Percentiles rank a stretch among this genome's conserved stretches.
These are phyloP conservation scores for Stegana nigrithorax DNA, from an alignment of 2,888 invertebrate genomes.

Conservation along the genomic window DNA sequence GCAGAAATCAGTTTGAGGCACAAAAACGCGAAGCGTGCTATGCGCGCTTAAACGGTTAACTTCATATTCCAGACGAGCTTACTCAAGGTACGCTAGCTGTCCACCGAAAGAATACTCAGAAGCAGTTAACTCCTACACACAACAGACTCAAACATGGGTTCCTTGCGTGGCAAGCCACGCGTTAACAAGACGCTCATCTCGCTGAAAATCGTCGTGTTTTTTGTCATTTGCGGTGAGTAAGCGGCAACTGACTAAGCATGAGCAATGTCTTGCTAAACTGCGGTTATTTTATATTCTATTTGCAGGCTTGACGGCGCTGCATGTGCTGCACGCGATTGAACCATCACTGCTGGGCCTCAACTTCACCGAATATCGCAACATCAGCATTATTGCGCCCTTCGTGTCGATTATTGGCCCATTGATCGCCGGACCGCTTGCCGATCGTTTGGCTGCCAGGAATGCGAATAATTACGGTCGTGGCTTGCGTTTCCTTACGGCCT, in stretches of 20 bases:
- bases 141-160: slow-evolving; percentile 54
- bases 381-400: slow-evolving; percentile 84
- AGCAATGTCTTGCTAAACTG: background rate
- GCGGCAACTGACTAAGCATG: too few species aligned
- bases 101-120: too few species aligned
- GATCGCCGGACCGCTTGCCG: slow-evolving; percentile 82
- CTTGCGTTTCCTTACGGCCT: slow-evolving; percentile 76
- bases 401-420: slow-evolving; percentile 83
- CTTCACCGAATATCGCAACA: slow-evolving; percentile 78
- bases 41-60: too few species aligned
- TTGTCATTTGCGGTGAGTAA: slow-evolving; percentile 80
- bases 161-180: slow-evolving; percentile 64
- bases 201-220: slow-evolving; percentile 83
- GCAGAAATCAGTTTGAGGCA: too few species aligned
- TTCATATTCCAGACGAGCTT: too few species aligned
- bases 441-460: slow-evolving; percentile 69
- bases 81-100: too few species aligned
- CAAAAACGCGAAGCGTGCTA: too few species aligned
- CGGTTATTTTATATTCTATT: slow-evolving; percentile 23
- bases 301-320: slow-evolving; percentile 83
- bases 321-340: slow-evolving; percentile 82
- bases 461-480: slow-evolving; percentile 72
- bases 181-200: slow-evolving; percentile 80
- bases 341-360: slow-evolving; percentile 73
- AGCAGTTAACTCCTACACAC: too few species aligned